phyloP scores from a whole-genome alignment of 1,140 invertebrate genomes.

The Trachymyrmex cornetzi region DNA sequence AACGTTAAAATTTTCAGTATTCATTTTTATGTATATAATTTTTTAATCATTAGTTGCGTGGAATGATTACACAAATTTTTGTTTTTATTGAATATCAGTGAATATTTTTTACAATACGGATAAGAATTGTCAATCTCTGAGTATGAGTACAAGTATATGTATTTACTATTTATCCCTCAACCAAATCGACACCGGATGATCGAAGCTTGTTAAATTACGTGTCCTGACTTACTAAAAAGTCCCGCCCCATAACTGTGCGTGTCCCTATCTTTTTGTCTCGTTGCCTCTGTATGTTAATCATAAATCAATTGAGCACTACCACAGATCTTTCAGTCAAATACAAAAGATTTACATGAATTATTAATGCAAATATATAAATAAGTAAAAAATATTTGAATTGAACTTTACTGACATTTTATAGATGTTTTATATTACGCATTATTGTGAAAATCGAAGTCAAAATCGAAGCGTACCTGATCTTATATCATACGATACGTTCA shows the following conservation, averaged over 20 bases:
- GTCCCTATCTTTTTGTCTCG: conserved; percentile 28
- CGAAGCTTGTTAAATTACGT: conserved; percentile 63
- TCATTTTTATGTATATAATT: not conserved
- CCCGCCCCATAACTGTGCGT: not conserved
- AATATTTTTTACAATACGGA: not conserved
- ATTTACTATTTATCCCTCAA: conserved; percentile 46
- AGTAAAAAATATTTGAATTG: not conserved
- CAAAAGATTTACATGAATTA: not conserved
- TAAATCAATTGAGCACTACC: conserved; percentile 20
- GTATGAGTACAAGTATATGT: not conserved
- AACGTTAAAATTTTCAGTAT: not conserved
- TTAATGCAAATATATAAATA: conserved; percentile 5
- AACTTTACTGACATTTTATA: not conserved
- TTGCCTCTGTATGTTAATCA: conserved; percentile 28
- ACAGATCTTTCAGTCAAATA: not conserved
- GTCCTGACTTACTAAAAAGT: conserved; percentile 26
- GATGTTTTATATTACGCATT: not conserved
- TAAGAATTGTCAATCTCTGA: not conserved
- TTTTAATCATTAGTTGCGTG: not conserved
- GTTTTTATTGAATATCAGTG: not conserved
- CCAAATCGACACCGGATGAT: conserved; percentile 61
- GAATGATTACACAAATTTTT: not conserved
- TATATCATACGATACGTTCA: not conserved
- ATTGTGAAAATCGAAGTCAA: not conserved
- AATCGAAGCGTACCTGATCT: not conserved